Base-by-base conservation (phyloP, 2,888 invertebrate genomes). In the Synanthedon andrenaeformis region DNA sequence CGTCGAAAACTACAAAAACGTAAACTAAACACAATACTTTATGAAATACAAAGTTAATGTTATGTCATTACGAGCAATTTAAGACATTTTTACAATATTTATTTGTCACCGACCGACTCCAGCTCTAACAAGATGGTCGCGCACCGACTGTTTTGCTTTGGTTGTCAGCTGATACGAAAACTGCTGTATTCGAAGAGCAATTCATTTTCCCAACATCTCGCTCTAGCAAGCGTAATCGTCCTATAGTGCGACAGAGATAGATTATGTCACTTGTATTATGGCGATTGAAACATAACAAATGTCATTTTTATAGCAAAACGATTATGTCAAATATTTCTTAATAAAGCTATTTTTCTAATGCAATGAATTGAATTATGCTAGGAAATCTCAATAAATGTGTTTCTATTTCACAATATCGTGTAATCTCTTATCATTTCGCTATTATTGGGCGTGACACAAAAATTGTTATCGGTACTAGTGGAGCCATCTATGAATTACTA, bases 61-160 rank as follows among this genome's bases (percentile, higher is more conserved):
- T 86, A 75, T 70, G 82, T 86, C 83, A 86, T 79, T 76, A 76
- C 80, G 66, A 74, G 70, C 76, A 79, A 81, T 79, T 82, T 85
- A 86, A 74, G 75, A 76, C 86, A 87, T 85, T 86, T 35, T 88
- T 87, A 79, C 76, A 82, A 82, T 79, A 86, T 84, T 82, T 85
- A 83, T 86, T 86, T 82, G 84, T 80, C 81, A 79, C 82, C 78
- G 83, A 79, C 79, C 85, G 83, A 79, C 79, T 86, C 77, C 72
- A 83, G 84, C 83, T 88, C 87, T 88, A 88, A 88, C 88, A 88
- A 88, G 88, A 88, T 88, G 88, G 88, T 88, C 82, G 88, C 87
- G 84, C 82, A 87, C 88, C 87, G 86, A 88, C 88, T 88, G 88
- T 88, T 88, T 88, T 88, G 88, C 88, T 88, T 88, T 88, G 88